Evolutionary conservation across 1,140 invertebrate species (phyloP), one percentile per base, ranked within the genome.

Genomic region (Drosophila sechellia): DNA sequence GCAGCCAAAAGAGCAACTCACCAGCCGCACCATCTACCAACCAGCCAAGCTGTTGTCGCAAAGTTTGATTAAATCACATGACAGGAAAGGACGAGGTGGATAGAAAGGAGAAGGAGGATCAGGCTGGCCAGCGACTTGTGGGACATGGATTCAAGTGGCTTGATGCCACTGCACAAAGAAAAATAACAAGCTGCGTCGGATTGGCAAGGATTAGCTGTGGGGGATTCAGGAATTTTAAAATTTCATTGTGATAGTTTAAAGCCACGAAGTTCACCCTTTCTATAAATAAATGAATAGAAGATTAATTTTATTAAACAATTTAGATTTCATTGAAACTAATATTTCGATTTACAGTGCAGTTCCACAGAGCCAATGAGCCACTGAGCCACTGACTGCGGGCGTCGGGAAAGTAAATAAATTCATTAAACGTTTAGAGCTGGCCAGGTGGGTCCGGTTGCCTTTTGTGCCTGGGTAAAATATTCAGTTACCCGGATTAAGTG

Each of bases 61-160:
- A 86, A 87, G 79, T 83, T 86, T 86, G 79, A 86, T 86, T 86
- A 86, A 86, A 86, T 87, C 83, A 87, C 71, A 83, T 65, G 75
- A 79, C 75, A 66, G 27, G 45, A 12, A 8, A 8, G 50, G 20
- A n/a, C 3, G 31, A 25, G 27, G n/a, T 3, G 5, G 35, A 22
- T 22, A 22, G 20, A 22, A 22, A 37, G 35, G 12, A 10, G 27
- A 1, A 31, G 27, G 6, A 31, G 27, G 27, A 12, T 22, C 0
- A 11, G 27, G 17, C 12, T 27, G 54, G 12, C 50, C 46, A 53
- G 27, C 43, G 64, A 55, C 42, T 66, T 50, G 48, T 43, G 49
- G 53, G 37, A 52, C 15, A 59, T 22, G 64, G 48, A 71, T 69
- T 83, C 71, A 89, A 87, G 84, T 83, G 84, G 83, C 68, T 77